These are phyloP conservation scores for Xanthia icteritia DNA, from an alignment of 2,888 invertebrate species.

Conservation along the genomic window DNA sequence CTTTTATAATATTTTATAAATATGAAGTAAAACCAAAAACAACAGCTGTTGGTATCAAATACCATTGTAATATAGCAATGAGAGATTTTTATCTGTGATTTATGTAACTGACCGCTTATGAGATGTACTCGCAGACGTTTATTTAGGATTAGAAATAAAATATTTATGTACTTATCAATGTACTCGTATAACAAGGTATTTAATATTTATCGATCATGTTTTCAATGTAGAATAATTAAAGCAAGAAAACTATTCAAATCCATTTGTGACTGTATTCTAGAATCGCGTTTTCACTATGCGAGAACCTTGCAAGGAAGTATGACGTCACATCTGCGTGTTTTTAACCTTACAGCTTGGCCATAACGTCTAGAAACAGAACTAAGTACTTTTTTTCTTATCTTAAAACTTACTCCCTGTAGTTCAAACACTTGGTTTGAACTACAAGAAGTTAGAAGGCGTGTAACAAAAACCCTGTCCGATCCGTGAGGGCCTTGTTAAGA, in stretches of 20 bases:
- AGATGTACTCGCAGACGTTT: constrained; percentile 67
- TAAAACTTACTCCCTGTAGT: too few relatives aligned
- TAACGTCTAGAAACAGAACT: background rate
- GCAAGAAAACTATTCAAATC: constrained; percentile 6
- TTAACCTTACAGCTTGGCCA: constrained; percentile 20
- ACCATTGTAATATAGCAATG: constrained; percentile 57
- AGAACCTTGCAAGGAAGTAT: background rate
- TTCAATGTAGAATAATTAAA: constrained; percentile 20
- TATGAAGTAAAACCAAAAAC: constrained; percentile 46
- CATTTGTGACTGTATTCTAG: constrained; percentile 1
- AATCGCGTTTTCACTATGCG: background rate
- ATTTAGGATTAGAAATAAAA: constrained; percentile 49
- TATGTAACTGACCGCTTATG: constrained; percentile 65
- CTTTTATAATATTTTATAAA: constrained; percentile 55
- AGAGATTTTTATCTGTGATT: constrained; percentile 82
- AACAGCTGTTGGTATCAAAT: constrained; percentile 60
- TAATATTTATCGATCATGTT: constrained; percentile 30
- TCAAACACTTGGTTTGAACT: too few relatives aligned
- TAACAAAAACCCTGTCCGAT: too few relatives aligned
- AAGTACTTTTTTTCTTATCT: background rate
- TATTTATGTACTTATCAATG: constrained; percentile 49
- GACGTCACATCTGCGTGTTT: background rate
- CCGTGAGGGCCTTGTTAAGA: too few relatives aligned
- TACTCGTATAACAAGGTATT: constrained; percentile 52
- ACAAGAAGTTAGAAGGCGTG: background rate